Base-by-base conservation (phyloP, 2,113 vertebrate genomes). In the Triplophysa rosa region DNA sequence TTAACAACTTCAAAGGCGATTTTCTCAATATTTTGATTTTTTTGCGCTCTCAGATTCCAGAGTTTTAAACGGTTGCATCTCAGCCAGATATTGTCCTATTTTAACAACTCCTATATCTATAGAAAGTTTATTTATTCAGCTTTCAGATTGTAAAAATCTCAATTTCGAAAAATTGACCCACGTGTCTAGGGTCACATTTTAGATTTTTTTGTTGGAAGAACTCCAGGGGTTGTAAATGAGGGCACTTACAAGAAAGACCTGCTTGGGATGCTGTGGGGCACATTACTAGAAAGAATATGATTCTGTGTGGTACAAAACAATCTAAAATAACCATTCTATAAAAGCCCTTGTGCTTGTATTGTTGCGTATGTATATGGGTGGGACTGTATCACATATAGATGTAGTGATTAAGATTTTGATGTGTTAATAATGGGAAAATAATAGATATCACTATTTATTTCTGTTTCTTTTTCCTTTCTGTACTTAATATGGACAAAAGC, bases 351-450 rank as follows among this genome's bases (percentile, higher is more conserved):
- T 80, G 79, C 77, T 85, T 85, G 80, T 86, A 67, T 69, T 77
- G 81, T 83, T 86, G 86, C 84, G 62, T 10, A 89, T 90, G 89
- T 91, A 88, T 77, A 85, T 91, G 86, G 86, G 54, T 87, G 64
- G 3, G 86, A 29, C 87, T 84, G 85, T 87, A 83, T 85, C 83
- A 84, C 77, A 69, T 83, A 33, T 84, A 78, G 82, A 77, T 87
- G 85, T 88, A 84, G 86, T 83, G 82, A 86, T 77, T 92, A 91
- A 84, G 81, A 84, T 87, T 90, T 87, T 82, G 87, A 86, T 90
- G 82, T 89, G 85, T 88, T 87, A 85, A 78, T 86, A 82, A 82
- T 74, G 66, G 88, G 49, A 63, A 83, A 64, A 80, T 73, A 67
- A 77, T 74, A 82, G 78, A 86, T 66, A 83, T 81, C 70, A 85